A percentile compares a stretch with the other conserved stretches of the same genome.
phyloP scores from a whole-genome alignment of 2,888 invertebrate genomes.

The Leucozona laternaria region DNA sequence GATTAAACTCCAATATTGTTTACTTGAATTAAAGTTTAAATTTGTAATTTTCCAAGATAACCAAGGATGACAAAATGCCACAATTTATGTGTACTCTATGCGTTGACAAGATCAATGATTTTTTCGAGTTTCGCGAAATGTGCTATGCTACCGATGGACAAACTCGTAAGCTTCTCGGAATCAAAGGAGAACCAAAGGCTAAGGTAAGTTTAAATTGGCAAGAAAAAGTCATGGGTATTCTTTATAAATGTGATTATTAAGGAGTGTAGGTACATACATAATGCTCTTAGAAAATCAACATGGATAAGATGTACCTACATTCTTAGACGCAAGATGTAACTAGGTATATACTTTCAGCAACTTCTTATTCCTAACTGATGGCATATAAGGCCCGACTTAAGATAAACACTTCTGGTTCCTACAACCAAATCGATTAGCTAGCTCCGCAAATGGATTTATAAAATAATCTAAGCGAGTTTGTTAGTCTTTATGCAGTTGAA shows the following conservation, averaged over 20 bases:
- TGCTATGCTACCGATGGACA: constrained; percentile 85
- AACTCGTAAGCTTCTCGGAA: constrained; percentile 83
- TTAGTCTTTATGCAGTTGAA: too few relatives aligned
- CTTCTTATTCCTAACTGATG: neutral
- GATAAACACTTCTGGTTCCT: neutral
- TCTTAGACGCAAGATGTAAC: neutral
- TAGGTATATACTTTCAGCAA: neutral
- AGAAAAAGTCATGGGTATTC: neutral
- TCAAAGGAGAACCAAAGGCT: constrained; percentile 79
- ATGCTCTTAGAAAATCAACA: neutral
- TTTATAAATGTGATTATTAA: neutral
- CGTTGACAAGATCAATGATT: constrained; percentile 87
- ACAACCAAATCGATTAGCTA: neutral
- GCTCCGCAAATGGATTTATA: neutral
- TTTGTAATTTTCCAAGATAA: constrained; percentile 83
- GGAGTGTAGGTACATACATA: constrained; percentile 10
- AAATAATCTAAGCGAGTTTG: too few relatives aligned
- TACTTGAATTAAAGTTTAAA: constrained; percentile 1
- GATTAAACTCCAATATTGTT: constrained; percentile 2
- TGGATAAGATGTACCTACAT: neutral
- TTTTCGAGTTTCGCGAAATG: constrained; percentile 86
- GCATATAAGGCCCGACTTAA: too few relatives aligned
- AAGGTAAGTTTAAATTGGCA: constrained; percentile 45
- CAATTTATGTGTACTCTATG: constrained; percentile 86
- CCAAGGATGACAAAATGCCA: constrained; percentile 86